Conservation (phyloP, 2,797 vertebrate genomes). For the Falco naumanni region DNA sequence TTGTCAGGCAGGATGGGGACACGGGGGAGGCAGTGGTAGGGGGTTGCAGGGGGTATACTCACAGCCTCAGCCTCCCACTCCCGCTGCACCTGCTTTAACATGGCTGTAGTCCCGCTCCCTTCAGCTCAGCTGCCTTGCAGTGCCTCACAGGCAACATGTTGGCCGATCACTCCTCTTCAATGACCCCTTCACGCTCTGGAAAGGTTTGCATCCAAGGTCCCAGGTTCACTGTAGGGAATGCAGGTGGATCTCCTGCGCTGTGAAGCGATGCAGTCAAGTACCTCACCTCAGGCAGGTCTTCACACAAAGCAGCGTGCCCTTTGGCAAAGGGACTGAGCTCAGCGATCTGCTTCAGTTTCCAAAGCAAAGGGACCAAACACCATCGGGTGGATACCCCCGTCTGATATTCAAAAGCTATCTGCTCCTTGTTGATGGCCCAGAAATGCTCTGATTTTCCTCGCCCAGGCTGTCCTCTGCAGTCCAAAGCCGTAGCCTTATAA, state of each 20-base stretch:
- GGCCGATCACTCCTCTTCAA: neutral
- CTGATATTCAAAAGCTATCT: neutral
- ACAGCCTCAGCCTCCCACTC: neutral
- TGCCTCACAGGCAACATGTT: neutral
- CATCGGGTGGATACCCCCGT: accelerated
- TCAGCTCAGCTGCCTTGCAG: neutral
- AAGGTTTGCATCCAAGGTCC: neutral
- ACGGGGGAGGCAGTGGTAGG: neutral
- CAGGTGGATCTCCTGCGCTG: accelerated
- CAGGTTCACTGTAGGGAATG: neutral
- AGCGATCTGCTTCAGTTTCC: neutral
- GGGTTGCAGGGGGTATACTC: neutral
- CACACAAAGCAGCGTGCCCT: accelerated
- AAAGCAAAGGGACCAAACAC: neutral
- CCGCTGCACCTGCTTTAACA: neutral
- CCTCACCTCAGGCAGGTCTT: neutral
- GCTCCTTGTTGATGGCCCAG: neutral
- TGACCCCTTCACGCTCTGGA: accelerated
- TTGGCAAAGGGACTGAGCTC: neutral
- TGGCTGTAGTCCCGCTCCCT: accelerated
- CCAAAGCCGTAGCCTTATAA: slow-evolving; percentile 35
- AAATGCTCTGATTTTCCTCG: neutral
- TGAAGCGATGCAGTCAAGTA: neutral
- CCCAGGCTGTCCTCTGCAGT: slow-evolving; percentile 11
- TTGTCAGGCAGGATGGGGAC: neutral